Evolutionary conservation across 2,113 vertebrate species (phyloP), one percentile per base, ranked within the genome.

Genomic region (Aldabrachelys gigantea): DNA sequence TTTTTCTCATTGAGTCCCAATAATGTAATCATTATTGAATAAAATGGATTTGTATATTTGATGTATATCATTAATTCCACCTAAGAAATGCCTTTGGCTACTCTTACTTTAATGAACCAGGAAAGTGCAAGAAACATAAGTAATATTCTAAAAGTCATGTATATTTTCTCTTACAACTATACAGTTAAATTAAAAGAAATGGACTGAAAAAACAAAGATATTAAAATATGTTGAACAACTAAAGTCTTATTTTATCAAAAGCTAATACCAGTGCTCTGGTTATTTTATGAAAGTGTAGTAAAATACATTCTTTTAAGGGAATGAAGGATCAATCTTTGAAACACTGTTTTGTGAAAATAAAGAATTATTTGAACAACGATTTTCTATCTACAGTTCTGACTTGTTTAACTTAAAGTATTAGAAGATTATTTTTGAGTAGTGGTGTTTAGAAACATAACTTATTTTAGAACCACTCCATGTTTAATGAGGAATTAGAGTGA

Each of bases 101-200:
- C 96, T 94, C 65, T 80, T 80, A 92, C 85, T 97, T 92, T 93
- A 96, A 97, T 94, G 85, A 95, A 91, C 27, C 92, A 89, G 49
- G 80, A 84, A 89, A 97, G 10, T 88, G 89, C 72, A 93, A 89
- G 41, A 59, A 83, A 97, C 57, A 52, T 47, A 94, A 91, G 94
- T 92, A 93, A 82, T 96, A 96, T 92, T 87, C 41, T 47, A 89
- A 95, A 90, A 69, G 13, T 54, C 69, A 41, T 38, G 41, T 87
- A 2, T 47, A 82, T 85, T 92, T 93, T 92, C 35, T 92, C 90
- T 31, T 93, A 76, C 25, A 82, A 31, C 13, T 91, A 6, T 85
- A 54, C 27, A 85, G 13, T 69, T 93, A 94, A 95, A 89, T 90
- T 95, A 93, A 96, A 94, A 29, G 44, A 78, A 92, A 56, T 19